Conservation (phyloP, 2,888 invertebrate genomes). For the Caenorhabditis becei region DNA sequence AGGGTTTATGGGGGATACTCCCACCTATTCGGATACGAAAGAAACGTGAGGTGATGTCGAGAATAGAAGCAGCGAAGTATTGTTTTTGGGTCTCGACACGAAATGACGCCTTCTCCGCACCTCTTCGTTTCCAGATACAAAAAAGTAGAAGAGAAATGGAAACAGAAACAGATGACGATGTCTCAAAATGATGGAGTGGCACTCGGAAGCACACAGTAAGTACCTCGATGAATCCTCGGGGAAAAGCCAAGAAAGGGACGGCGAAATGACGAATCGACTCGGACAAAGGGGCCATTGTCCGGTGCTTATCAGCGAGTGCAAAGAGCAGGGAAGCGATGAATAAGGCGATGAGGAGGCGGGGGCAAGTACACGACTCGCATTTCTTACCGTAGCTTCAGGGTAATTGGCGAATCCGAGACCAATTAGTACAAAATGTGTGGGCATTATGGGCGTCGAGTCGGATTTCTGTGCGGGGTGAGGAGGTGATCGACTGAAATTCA, state of each 20-base stretch:
- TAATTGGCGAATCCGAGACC: conserved; percentile 51
- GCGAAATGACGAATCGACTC: conserved; percentile 22
- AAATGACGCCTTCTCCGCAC: neutral
- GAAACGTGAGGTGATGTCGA: no score
- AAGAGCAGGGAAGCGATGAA: conserved; percentile 11
- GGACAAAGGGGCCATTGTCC: conserved; percentile 16
- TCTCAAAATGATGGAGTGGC: neutral
- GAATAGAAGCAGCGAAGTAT: no score
- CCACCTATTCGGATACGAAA: no score
- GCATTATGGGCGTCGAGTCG: conserved; percentile 29
- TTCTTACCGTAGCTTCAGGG: conserved; percentile 24
- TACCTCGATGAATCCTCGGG: neutral
- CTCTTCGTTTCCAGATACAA: conserved; percentile 4
- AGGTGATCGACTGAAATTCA: conserved; percentile 39
- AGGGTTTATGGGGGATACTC: no score
- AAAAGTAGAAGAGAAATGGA: conserved; percentile 2
- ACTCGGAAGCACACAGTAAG: neutral
- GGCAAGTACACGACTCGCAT: conserved; percentile 18
- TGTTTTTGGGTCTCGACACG: neutral
- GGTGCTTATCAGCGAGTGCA: neutral
- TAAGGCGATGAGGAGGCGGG: neutral
- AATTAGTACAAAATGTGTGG: conserved; percentile 60
- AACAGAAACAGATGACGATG: neutral
- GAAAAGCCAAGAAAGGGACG: conserved; percentile 10
- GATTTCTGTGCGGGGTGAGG: conserved; percentile 12